Base-by-base conservation (phyloP, 2,113 vertebrate species). In the Eclectus roratus region DNA sequence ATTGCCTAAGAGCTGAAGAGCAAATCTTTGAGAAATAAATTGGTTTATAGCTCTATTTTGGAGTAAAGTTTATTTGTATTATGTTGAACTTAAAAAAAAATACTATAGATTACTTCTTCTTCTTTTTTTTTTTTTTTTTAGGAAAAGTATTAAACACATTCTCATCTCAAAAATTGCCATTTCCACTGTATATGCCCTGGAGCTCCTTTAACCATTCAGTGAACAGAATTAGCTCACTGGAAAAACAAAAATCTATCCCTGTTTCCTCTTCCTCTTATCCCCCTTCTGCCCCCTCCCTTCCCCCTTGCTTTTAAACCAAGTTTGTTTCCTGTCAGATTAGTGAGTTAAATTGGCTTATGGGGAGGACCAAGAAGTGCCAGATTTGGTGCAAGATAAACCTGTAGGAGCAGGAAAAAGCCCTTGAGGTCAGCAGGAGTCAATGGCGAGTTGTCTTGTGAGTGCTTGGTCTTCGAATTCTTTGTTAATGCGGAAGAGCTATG, bases 311-410 rank as follows among this genome's bases (percentile, higher is more conserved):
- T 80, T 60, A 61, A 92, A 93, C 64, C 37, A 77, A 55, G 86
- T 93, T 96, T 96, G 91, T 95, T 97, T 97, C 96, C 96, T 96
- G 92, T 84, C 88, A 95, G 92, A 97, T 95, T 94, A 97, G 72
- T 33, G 69, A 90, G 83, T 93, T 91, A 94, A 96, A 92, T 50
- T 93, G 85, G 76, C 18, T 93, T 91, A 74, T 55, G 69, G 20
- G 24, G 72, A 79, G 69, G 69, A 86, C 86, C 10, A 4, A 92
- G 65, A 94, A 84, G 72, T 89, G 89, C 69, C 88, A 95, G 86
- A 94, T 96, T 95, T 83, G 91, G 68, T 86, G 80, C 72, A 58
- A 88, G 95, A 93, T 94, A 96, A 96, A 86, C 83, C 29, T 55
- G 16, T 37, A 58, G 76, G 80, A 88, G 88, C 92, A 94, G 92